These are phyloP conservation scores for Lasioglossum marginatum DNA, from an alignment of 2,888 invertebrate genomes.

Conservation along the genomic window DNA sequence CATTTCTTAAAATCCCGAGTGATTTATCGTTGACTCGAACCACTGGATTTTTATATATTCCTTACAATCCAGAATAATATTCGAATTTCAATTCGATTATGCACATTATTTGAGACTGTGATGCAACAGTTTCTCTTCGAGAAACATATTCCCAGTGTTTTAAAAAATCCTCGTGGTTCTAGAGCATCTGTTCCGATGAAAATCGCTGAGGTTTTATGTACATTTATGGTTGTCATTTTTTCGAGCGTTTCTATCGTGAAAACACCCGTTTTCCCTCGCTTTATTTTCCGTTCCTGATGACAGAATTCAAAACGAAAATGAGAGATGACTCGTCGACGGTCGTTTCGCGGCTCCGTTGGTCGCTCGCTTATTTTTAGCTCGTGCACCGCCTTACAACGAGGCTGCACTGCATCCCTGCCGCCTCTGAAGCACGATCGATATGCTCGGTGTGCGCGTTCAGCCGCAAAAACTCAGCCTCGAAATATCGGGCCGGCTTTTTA, in stretches of 20 bases:
- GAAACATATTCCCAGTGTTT: background rate
- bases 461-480: slow-evolving; percentile 71
- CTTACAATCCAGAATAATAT: background rate
- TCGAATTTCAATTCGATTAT: background rate
- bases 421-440: slow-evolving; percentile 66
- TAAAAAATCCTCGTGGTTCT: background rate
- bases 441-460: slow-evolving; percentile 68
- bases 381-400: slow-evolving; percentile 43
- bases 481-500: slow-evolving; percentile 67
- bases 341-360: slow-evolving; percentile 6
- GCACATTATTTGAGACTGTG: background rate
- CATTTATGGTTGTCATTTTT: background rate
- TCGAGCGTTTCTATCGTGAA: background rate
- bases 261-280: background rate
- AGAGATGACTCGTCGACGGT: slow-evolving; percentile 8
- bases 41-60: background rate
- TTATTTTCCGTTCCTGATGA: background rate
- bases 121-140: background rate
- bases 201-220: background rate
- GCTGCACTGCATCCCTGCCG: slow-evolving; percentile 44
- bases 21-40: too few species aligned
- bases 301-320: background rate
- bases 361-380: slow-evolving; percentile 48
- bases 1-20: background rate
- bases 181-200: background rate